Evolutionary conservation across 1,140 invertebrate genomes (phyloP).

Genomic region (Bicyclus anynana): DNA sequence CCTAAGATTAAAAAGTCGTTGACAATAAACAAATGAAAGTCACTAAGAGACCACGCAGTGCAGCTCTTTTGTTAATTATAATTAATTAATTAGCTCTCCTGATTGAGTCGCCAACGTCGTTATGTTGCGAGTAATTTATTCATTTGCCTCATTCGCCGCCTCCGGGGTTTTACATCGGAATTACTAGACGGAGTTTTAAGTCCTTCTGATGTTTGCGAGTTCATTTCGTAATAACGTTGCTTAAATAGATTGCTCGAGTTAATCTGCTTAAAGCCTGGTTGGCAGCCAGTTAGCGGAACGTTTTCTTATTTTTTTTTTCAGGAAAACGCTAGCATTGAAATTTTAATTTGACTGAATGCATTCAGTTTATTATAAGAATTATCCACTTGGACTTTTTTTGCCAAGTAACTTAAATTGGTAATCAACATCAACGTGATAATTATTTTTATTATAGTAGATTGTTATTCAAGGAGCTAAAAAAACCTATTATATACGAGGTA

Average conservation of each 20-base stretch:
- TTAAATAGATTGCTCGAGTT: constrained; percentile 22
- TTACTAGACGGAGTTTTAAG: constrained; percentile 36
- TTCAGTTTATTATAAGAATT: too few species aligned
- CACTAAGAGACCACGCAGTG: too few species aligned
- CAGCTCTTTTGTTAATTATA: too few species aligned
- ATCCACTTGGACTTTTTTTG: too few species aligned
- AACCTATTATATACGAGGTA: too few species aligned
- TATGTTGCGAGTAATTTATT: constrained; percentile 55
- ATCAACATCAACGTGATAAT: too few species aligned
- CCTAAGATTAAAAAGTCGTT: too few species aligned
- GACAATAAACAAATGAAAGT: too few species aligned
- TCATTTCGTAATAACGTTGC: constrained; percentile 19
- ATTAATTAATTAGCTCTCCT: constrained; percentile 43
- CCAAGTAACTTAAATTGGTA: too few species aligned
- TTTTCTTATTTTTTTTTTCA: not conserved
- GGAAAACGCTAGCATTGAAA: not conserved
- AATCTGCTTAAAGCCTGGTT: constrained; percentile 13
- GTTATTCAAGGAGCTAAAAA: too few species aligned
- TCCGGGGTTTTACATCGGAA: constrained; percentile 48
- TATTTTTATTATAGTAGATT: too few species aligned
- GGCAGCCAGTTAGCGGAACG: not conserved
- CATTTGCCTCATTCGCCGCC: constrained; percentile 46
- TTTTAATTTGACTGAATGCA: not conserved
- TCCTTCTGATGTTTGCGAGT: constrained; percentile 15
- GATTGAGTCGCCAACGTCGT: constrained; percentile 43